Evolutionary conservation across 2,113 vertebrate genomes (phyloP), one percentile per base, ranked within the genome.

Genomic region (Panthera uncia): DNA sequence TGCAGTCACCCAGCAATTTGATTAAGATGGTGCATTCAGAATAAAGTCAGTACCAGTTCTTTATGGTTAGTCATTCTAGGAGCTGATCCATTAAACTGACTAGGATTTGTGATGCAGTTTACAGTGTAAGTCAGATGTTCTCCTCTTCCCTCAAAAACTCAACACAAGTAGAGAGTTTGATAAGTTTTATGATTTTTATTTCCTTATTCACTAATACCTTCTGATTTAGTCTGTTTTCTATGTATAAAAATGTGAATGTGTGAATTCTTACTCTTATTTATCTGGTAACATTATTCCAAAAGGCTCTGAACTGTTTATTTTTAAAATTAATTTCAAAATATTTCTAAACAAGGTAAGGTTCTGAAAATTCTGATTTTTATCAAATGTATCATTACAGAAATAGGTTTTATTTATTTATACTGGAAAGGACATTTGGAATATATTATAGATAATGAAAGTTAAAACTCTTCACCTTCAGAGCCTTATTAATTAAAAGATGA

Each of bases 1-100:
- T 96, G 69, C 92, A 96, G 65, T 57, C 92, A 95, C 85, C 89
- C 96, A 96, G 94, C 90, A 96, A 96, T 94, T 92, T 97, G 95
- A 97, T 98, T 96, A 96, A 96, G 66, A 73, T 38, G 45, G 41
- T 84, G 8, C 92, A 84, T 78, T 97, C 91, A 69, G 73, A 95
- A 81, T 88, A 94, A 96, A 82, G 80, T 96, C 90, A 41, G 3
- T 15, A 66, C 57, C 71, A 76, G 38, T 94, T 85, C 63, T 97
- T 96, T 98, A 87, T 9, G 57, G 92, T 36, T 83, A 96, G 52
- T 31, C 66, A 73, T 95, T 97, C 4, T 78, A 71, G 57, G 78
- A 93, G 7, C 9, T 81, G 4, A 86, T 92, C 15, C 31, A 84
- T 81, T 92, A 92, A 96, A 66, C 21, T 71, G 55, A 50, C 29